Percentiles rank a stretch among this genome's conserved stretches.
These are phyloP conservation scores for Dipodomys stephensi DNA, from an alignment of 2,113 vertebrate species.

Conservation along the genomic window DNA sequence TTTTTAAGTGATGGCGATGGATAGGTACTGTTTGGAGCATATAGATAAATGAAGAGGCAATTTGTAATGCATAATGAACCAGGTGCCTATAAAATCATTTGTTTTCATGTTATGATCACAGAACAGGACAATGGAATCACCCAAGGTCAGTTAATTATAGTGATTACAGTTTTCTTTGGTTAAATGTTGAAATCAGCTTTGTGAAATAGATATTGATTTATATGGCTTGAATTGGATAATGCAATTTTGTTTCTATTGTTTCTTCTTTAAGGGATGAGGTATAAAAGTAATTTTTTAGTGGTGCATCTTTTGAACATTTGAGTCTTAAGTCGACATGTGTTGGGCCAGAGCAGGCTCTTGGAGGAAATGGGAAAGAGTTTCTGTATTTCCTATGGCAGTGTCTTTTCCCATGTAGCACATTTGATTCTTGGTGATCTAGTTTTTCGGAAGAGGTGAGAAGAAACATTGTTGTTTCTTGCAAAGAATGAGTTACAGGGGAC, in stretches of 20 bases:
- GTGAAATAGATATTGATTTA: conserved; percentile 64
- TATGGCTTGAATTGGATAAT: conserved; percentile 52
- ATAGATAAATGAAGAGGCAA: conserved; percentile 87
- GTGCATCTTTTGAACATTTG: conserved; percentile 21
- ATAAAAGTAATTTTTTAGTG: conserved; percentile 17
- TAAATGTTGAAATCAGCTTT: conserved; percentile 73
- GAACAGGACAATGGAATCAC: conserved; percentile 74
- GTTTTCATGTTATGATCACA: conserved; percentile 71
- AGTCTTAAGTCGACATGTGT: not conserved
- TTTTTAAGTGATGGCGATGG: conserved; percentile 87
- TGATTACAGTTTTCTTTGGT: conserved; percentile 64
- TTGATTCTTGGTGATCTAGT: not conserved
- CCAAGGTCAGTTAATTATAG: conserved; percentile 80
- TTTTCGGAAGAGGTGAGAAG: conserved; percentile 14
- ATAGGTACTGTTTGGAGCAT: conserved; percentile 84
- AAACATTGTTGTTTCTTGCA: not conserved
- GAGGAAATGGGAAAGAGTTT: not conserved
- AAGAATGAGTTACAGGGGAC: too few species aligned
- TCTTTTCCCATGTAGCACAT: not conserved
- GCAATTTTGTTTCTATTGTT: conserved; percentile 46
- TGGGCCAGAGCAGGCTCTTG: not conserved
- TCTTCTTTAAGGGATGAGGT: conserved; percentile 24
- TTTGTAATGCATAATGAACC: conserved; percentile 84
- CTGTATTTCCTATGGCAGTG: not conserved
- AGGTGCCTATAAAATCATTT: conserved; percentile 84